Conservation (phyloP, 2,888 invertebrate genomes). For the Antheraea yamamai region DNA sequence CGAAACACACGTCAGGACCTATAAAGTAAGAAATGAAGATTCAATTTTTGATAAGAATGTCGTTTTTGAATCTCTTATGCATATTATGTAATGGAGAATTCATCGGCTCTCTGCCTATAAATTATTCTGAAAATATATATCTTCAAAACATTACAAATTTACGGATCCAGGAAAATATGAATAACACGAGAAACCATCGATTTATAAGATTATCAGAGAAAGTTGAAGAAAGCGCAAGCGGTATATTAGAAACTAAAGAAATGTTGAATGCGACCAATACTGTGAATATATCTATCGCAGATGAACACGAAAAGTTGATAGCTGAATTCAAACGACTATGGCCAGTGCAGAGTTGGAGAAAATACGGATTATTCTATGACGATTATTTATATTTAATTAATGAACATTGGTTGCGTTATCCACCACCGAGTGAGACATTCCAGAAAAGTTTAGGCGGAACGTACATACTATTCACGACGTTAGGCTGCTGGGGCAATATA, state of each 20-base stretch:
- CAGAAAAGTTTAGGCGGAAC: constrained; percentile 84
- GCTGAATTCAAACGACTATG: constrained; percentile 62
- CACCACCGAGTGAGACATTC: constrained; percentile 81
- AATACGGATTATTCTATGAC: constrained; percentile 80
- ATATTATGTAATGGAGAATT: constrained; percentile 48
- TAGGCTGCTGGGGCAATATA: constrained; percentile 87
- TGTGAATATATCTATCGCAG: constrained; percentile 41
- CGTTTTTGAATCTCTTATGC: constrained; percentile 41
- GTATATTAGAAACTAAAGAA: constrained; percentile 33
- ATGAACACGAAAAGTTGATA: constrained; percentile 53
- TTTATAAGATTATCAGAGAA: constrained; percentile 32
- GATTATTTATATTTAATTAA: constrained; percentile 84
- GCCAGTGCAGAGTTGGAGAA: constrained; percentile 77
- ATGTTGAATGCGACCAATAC: constrained; percentile 42
- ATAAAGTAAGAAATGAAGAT: constrained; percentile 49
- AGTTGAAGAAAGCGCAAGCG: constrained; percentile 34
- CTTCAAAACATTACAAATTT: constrained; percentile 10
- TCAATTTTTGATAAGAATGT: constrained; percentile 42
- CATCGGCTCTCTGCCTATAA: constrained; percentile 3
- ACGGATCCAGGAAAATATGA: neutral
- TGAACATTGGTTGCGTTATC: constrained; percentile 87
- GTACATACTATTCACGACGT: constrained; percentile 83
- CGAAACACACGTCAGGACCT: constrained; percentile 52
- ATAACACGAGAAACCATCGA: neutral
- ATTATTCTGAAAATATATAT: constrained; percentile 8